phyloP scores from a whole-genome alignment of 1,140 invertebrate genomes.

The Argopecten irradians region DNA sequence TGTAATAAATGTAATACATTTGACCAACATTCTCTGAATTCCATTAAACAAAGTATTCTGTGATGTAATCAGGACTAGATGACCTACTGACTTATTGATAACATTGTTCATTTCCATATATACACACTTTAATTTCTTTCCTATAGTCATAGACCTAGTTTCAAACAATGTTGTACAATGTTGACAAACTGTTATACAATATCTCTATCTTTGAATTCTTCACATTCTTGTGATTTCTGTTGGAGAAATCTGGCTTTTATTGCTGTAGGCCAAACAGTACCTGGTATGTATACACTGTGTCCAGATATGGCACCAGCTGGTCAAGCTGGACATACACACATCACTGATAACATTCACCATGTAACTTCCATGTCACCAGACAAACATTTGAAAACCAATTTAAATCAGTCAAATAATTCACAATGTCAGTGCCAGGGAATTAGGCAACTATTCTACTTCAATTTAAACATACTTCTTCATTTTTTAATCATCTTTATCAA shows the following conservation, averaged over 20 bases:
- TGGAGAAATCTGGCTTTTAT: background rate
- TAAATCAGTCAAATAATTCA: background rate
- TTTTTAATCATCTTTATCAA: background rate
- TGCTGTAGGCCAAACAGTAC: background rate
- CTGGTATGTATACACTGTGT: background rate
- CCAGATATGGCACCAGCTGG: constrained; percentile 13
- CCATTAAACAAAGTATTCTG: no score
- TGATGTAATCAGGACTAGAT: background rate
- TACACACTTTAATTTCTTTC: background rate
- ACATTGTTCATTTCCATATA: background rate
- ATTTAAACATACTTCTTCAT: background rate
- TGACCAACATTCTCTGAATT: no score
- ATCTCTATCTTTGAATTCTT: background rate
- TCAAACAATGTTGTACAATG: background rate
- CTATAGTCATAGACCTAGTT: background rate
- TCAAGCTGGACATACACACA: background rate
- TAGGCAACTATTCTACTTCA: background rate
- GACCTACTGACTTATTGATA: background rate
- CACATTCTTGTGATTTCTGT: background rate
- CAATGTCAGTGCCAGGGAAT: background rate
- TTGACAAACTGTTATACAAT: background rate
- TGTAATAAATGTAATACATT: no score
- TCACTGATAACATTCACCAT: background rate
- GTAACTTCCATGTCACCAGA: background rate
- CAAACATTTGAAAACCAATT: background rate